Percentiles rank a stretch among this genome's conserved stretches.
Conservation (phyloP, 2,113 vertebrate species). For the Marcusenius ussheri region DNA sequence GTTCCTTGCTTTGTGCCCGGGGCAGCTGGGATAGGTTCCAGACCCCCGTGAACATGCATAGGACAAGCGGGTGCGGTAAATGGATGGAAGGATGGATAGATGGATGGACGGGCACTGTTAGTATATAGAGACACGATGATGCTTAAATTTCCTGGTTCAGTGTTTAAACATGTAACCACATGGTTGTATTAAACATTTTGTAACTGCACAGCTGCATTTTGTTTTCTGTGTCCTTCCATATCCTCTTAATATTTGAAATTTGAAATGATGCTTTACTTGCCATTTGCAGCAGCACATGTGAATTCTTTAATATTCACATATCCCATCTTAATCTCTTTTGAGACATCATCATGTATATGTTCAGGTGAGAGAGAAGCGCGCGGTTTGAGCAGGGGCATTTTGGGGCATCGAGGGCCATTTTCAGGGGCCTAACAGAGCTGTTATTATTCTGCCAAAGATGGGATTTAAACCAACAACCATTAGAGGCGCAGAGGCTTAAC, state of each 20-base stretch:
- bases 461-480: neutral
- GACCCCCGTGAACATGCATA: too few species aligned
- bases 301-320: neutral
- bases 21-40: too few species aligned
- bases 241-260: neutral
- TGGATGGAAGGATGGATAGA: too few species aligned
- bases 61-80: too few species aligned
- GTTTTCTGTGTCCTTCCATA: neutral
- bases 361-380: neutral
- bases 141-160: neutral
- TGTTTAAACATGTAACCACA: neutral
- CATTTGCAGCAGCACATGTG: neutral
- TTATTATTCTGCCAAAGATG: neutral
- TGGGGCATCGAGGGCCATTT: neutral
- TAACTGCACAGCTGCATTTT: neutral
- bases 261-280: neutral
- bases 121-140: neutral
- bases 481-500: neutral
- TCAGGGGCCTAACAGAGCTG: neutral
- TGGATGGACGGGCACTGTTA: neutral
- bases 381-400: neutral
- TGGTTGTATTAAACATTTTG: neutral
- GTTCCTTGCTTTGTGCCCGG: too few species aligned
- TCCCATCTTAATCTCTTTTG: neutral
- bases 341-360: neutral